A percentile compares a stretch with the other conserved stretches of the same genome.
Evolutionary conservation across 2,888 invertebrate species (phyloP).

Genomic region (Mylabris sibirica): DNA sequence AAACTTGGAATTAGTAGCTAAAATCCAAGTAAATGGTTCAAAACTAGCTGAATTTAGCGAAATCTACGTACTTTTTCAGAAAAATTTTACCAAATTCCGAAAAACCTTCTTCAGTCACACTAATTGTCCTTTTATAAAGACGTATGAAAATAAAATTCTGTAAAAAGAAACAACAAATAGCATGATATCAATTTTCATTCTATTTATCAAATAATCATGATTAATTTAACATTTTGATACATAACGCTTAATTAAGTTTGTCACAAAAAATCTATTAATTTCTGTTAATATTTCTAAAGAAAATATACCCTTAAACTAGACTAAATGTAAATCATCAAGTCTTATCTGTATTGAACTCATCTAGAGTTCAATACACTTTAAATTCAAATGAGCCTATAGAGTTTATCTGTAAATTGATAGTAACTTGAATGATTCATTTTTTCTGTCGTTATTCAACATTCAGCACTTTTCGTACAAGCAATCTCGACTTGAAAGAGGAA

Average conservation of each 20-base stretch:
- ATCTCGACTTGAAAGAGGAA: background rate
- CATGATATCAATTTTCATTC: background rate
- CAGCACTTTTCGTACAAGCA: background rate
- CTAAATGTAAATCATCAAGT: background rate
- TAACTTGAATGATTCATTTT: no score
- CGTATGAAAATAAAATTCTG: no score
- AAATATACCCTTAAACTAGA: background rate
- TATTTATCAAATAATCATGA: conserved; percentile 1
- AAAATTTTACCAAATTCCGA: no score
- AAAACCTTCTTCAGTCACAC: no score
- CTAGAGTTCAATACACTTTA: background rate
- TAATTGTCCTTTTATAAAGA: no score
- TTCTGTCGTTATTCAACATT: no score
- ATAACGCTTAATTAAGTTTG: background rate
- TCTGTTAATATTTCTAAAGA: background rate
- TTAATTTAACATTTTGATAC: background rate
- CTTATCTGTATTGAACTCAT: background rate
- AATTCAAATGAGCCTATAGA: no score
- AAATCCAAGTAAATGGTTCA: no score
- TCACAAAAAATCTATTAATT: background rate
- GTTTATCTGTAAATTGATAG: no score
- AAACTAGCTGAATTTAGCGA: no score
- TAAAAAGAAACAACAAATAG: background rate
- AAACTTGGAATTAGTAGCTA: no score
- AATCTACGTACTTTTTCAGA: no score